phyloP scores from a whole-genome alignment of 2,113 vertebrate genomes.

The Poeciliopsis turrubarensis region DNA sequence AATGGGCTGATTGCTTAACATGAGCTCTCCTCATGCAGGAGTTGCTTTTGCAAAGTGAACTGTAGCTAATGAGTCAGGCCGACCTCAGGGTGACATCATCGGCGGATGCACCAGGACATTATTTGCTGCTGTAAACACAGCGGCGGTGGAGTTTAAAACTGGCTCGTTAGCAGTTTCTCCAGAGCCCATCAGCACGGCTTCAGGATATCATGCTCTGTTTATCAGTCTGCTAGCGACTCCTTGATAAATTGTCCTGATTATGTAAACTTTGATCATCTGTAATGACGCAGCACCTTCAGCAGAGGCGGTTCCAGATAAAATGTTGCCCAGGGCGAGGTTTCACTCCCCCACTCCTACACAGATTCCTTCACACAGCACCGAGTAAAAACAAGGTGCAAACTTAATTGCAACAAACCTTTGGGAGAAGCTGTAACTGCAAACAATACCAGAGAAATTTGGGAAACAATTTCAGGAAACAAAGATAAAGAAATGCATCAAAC shows the following conservation, averaged over 20 bases:
- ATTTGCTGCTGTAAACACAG: background rate
- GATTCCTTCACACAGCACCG: too few relatives aligned
- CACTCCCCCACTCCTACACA: too few relatives aligned
- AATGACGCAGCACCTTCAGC: background rate
- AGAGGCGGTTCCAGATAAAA: background rate
- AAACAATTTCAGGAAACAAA: too few relatives aligned
- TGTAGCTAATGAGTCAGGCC: background rate
- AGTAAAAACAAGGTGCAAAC: too few relatives aligned
- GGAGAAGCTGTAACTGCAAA: too few relatives aligned
- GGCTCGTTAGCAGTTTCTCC: background rate
- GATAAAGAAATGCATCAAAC: too few relatives aligned
- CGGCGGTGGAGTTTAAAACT: background rate
- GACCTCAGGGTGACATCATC: slow-evolving; percentile 7
- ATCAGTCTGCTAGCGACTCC: background rate
- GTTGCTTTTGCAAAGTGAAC: background rate
- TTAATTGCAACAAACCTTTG: too few relatives aligned
- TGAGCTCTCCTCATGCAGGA: background rate
- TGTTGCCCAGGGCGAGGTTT: background rate
- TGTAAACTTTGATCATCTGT: background rate
- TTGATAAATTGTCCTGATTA: background rate
- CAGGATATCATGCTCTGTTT: slow-evolving; percentile 1
- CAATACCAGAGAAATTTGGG: too few relatives aligned
- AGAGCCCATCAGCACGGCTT: background rate
- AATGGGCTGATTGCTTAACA: background rate
- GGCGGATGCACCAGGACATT: background rate